Percentiles rank a stretch among this genome's conserved stretches.
phyloP scores from a whole-genome alignment of 2,797 vertebrate genomes.

The Muscicapa comitata region DNA sequence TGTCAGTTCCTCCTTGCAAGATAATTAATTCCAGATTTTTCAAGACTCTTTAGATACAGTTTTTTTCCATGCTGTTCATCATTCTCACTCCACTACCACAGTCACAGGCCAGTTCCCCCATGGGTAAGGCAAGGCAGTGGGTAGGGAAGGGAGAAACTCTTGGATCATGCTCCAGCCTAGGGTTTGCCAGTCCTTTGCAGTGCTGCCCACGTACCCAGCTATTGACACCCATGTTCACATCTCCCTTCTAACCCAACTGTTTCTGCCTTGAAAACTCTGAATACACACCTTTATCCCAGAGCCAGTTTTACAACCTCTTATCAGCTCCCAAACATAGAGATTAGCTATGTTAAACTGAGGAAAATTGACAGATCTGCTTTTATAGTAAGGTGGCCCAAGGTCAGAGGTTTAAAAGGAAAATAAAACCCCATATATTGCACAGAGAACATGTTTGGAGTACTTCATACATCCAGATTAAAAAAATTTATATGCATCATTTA shows the following conservation, averaged over 20 bases:
- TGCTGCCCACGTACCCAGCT: rapidly evolving
- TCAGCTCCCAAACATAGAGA: not conserved
- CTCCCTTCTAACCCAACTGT: not conserved
- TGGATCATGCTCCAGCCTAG: rapidly evolving
- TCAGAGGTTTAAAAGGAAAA: not conserved
- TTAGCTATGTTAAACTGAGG: not conserved
- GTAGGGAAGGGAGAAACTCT: not conserved
- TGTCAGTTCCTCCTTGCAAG: not conserved
- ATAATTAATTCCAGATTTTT: constrained; percentile 24
- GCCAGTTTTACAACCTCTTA: not conserved
- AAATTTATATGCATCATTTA: not conserved
- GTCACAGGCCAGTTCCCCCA: not conserved
- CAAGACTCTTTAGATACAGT: not conserved
- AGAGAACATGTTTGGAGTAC: not conserved
- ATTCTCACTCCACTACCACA: not conserved
- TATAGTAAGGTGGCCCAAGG: not conserved
- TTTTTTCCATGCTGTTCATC: not conserved
- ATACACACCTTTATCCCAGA: not conserved
- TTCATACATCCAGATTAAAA: not conserved
- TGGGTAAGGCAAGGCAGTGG: not conserved
- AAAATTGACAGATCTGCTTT: not conserved
- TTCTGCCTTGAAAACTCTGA: not conserved
- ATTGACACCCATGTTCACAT: rapidly evolving
- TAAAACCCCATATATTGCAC: not conserved
- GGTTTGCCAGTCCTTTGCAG: not conserved